phyloP scores from a whole-genome alignment of 2,888 invertebrate species.

The Cheilosia pagana region DNA sequence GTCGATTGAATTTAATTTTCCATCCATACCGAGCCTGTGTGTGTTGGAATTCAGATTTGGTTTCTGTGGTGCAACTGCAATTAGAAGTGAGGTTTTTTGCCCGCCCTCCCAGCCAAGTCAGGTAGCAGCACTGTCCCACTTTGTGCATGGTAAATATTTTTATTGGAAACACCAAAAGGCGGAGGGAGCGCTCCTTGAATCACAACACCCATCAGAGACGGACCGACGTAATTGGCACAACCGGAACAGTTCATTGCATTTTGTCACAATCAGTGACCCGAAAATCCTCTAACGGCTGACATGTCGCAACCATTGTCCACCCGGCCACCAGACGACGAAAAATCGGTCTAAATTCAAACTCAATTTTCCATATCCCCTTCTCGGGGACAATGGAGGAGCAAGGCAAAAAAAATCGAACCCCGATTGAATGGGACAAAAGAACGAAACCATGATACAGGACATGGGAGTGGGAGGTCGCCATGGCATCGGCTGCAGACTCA shows the following conservation, averaged over 20 bases:
- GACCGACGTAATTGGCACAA: constrained; percentile 54
- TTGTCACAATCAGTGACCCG: constrained; percentile 69
- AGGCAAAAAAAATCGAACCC: constrained; percentile 1
- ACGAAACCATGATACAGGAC: constrained; percentile 48
- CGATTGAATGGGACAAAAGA: constrained; percentile 53
- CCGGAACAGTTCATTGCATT: constrained; percentile 67
- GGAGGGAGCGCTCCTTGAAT: neutral
- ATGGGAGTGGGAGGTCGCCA: constrained; percentile 38
- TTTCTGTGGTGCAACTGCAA: neutral
- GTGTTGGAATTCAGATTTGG: neutral
- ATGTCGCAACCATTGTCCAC: constrained; percentile 50
- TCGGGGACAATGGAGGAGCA: constrained; percentile 18
- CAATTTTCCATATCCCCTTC: constrained; percentile 54
- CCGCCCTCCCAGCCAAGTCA: neutral
- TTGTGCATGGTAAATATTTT: neutral
- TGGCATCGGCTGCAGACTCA: neutral
- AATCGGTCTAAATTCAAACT: constrained; percentile 60
- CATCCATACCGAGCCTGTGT: constrained; percentile 28
- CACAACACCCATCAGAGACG: constrained; percentile 16
- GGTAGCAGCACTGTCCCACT: no score
- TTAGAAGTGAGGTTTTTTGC: neutral
- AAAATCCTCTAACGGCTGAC: constrained; percentile 57
- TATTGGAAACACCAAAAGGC: neutral
- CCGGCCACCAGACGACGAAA: constrained; percentile 27
- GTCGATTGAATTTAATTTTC: constrained; percentile 67